Conservation (phyloP, 2,888 invertebrate species). For the Nomada hirtipes region DNA sequence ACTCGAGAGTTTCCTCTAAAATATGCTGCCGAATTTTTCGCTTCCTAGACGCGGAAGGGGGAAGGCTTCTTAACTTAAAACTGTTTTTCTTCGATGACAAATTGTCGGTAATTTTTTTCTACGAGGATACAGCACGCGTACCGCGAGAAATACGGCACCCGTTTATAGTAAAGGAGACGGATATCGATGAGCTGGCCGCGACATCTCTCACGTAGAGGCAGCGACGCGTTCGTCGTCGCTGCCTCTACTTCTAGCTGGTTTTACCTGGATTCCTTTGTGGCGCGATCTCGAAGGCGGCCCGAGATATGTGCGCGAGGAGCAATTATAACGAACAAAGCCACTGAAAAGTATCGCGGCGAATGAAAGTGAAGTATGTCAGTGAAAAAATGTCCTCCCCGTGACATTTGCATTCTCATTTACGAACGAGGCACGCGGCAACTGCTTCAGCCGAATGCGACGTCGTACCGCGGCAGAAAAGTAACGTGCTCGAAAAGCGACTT, state of each 20-base stretch:
- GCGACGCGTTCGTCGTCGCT: not conserved
- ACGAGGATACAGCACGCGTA: not conserved
- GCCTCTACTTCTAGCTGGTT: not conserved
- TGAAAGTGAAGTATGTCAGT: constrained; percentile 30
- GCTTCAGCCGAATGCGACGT: constrained; percentile 33
- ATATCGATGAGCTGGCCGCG: not conserved
- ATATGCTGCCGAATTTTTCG: constrained; percentile 47
- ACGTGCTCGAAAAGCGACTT: constrained; percentile 41
- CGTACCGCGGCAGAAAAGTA: constrained; percentile 12
- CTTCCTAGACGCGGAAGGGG: not conserved
- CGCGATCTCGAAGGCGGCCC: not conserved
- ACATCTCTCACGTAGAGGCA: not conserved
- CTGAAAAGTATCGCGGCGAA: constrained; percentile 10
- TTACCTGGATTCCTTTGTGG: not conserved
- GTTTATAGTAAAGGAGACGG: constrained; percentile 18
- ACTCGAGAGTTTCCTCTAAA: constrained; percentile 14
- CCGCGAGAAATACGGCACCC: not conserved
- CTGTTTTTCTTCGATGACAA: constrained; percentile 30
- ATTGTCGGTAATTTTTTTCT: constrained; percentile 46
- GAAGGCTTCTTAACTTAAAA: constrained; percentile 37
- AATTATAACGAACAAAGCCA: not conserved
- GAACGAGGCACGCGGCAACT: constrained; percentile 17
- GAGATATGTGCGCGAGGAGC: constrained; percentile 5
- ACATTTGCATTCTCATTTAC: constrained; percentile 36
- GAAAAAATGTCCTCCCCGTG: not conserved